Evolutionary conservation across 2,888 invertebrate genomes (phyloP).

Genomic region (Salticus scenicus): DNA sequence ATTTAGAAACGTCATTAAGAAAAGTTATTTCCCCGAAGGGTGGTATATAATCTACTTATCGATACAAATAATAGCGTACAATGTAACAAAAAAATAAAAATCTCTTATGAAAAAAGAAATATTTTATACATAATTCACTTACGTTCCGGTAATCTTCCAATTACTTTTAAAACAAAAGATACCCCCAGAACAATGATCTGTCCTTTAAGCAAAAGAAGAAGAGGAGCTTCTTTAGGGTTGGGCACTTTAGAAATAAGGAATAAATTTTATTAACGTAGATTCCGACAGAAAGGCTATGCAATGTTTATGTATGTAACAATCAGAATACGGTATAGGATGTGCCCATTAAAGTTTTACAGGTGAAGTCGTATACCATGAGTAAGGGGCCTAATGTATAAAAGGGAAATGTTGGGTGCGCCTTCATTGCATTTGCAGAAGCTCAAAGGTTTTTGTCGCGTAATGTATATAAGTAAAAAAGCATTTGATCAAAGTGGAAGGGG

Average conservation of each 20-base stretch:
- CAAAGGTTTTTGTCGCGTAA: not conserved
- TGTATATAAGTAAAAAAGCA: no score
- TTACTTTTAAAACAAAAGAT: conserved; percentile 39
- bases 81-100: no score
- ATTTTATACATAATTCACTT: not conserved
- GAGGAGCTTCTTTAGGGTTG: conserved; percentile 22
- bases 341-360: not conserved
- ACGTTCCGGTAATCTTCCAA: conserved; percentile 4
- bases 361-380: not conserved
- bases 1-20: no score
- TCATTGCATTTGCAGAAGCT: not conserved
- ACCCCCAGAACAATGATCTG: conserved; percentile 27
- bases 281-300: not conserved
- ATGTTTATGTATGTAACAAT: conserved; percentile 58
- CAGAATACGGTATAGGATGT: not conserved
- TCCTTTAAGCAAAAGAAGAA: not conserved
- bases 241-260: conserved; percentile 22
- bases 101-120: no score
- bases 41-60: no score
- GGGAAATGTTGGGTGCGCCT: not conserved
- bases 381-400: not conserved
- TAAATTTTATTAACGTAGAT: conserved; percentile 53
- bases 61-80: no score
- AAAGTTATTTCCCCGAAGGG: no score
- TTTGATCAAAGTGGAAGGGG: no score